Evolutionary conservation across 2,888 invertebrate genomes (phyloP), one percentile per base, ranked within the genome.

Genomic region (Lasioglossum oenotherae): DNA sequence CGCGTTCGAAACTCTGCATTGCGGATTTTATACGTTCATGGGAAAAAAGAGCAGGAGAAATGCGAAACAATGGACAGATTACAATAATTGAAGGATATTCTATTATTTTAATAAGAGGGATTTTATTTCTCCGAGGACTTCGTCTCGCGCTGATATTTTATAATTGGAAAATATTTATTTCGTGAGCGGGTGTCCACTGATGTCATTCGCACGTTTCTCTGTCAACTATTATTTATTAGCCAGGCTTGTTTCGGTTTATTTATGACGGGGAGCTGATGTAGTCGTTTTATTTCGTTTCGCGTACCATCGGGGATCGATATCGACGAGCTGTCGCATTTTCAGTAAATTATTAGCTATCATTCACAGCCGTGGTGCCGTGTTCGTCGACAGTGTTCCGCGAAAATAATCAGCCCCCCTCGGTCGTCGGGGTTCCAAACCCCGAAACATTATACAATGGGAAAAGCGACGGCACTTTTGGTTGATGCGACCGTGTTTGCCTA

Each of bases 151-250:
- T 4, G 23, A 23, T n/a, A 57, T 57, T 57, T n/a, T 1, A 12
- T 57, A 57, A 57, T 57, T 57, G 57, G 57, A 57, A 57, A n/a
- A 57, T 57, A 57, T 57, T 71, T 80, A 71, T 82, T 78, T 86
- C 76, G 60, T 31, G 35, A 60, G 78, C 69, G 73, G 10, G 35
- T 38, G 35, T 38, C 19, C 57, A 12, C n/a, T 64, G 31, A 64
- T 57, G 74, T 71, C 79, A 73, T 78, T 73, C 80, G 57, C 76
- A 69, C 64, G n/a, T 41, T 44, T 31, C 46, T 31, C 53, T 16
- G 78, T 44, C 80, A 14, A 14, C 8, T 57, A 75, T 86, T 87
- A 87, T 82, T 87, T 87, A 86, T 87, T 75, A 76, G n/a, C 76
- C 44, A 27, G 53, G 64, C 57, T 64, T 69, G 69, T 44, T 64